Evolutionary conservation across 2,113 vertebrate genomes (phyloP), one percentile per base, ranked within the genome.

Genomic region (Laticauda laticaudata): DNA sequence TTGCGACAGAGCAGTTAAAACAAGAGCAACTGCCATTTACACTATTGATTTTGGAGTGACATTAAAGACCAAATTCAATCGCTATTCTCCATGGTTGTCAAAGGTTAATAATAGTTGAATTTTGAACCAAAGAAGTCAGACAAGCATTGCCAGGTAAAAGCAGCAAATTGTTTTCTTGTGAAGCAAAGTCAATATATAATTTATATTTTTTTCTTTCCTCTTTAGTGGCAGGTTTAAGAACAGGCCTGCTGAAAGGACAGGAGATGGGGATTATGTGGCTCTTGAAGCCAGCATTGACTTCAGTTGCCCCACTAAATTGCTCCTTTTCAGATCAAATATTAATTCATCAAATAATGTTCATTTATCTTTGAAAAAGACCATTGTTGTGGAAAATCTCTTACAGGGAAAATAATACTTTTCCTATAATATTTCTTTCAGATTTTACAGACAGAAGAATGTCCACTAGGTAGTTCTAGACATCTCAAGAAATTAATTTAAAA

Each of bases 81-180:
- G 95, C 96, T 87, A 95, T 95, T 97, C 96, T 96, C 94, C 96
- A 96, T 95, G 92, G 91, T 96, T 97, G 96, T 97, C 95, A 96
- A 96, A 96, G 92, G 94, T 96, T 96, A 97, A 94, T 95, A 97
- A 95, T 15, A 96, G 95, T 75, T 95, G 96, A 96, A 94, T 94
- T 92, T 93, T 96, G 92, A 93, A 93, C 95, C 96, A 94, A 94
- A 96, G 97, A 93, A 91, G 61, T 95, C 95, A 97, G 90, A 85
- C 54, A 90, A 92, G 93, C 87, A 97, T 43, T 96, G 95, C 87
- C 95, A 95, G 92, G 92, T 94, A 93, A 96, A 97, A 97, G 96
- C 90, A 96, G 94, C 39, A 92, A 88, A 92, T 94, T 90, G 75
- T 94, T 96, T 96, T 93, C 94, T 95, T 96, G 51, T 1, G 34